Percentiles rank a stretch among this genome's conserved stretches.
Conservation (phyloP, 2,888 invertebrate genomes). For the Drosophila hamatofila region DNA sequence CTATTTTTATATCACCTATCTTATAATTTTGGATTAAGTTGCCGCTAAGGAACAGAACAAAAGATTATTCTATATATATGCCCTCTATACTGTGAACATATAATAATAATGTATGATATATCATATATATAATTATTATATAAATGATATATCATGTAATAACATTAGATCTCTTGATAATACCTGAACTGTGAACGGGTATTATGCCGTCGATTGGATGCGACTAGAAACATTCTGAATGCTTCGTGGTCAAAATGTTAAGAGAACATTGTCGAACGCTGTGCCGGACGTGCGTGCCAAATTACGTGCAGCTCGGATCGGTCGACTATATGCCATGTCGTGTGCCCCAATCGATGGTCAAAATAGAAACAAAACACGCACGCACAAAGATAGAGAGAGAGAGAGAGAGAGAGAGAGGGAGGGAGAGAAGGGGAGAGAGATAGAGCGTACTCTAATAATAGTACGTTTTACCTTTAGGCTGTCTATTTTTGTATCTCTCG, state of each 20-base stretch:
- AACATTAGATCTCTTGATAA: neutral
- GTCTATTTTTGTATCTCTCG: constrained; percentile 56
- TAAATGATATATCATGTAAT: too few species aligned
- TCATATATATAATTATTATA: too few species aligned
- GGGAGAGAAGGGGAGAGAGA: constrained; percentile 7
- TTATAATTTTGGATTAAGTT: too few species aligned
- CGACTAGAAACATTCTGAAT: neutral
- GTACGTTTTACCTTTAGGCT: constrained; percentile 67
- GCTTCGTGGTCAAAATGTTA: constrained; percentile 31
- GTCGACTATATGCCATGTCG: constrained; percentile 57
- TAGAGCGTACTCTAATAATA: constrained; percentile 50
- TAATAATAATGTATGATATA: too few species aligned
- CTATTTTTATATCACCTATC: too few species aligned
- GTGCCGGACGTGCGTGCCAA: constrained; percentile 64
- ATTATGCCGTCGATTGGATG: neutral
- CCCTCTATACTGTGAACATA: too few species aligned
- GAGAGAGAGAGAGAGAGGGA: neutral
- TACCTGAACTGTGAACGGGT: neutral
- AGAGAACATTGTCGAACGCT: constrained; percentile 57
- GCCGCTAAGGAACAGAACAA: too few species aligned
- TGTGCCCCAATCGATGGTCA: constrained; percentile 79
- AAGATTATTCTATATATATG: too few species aligned
- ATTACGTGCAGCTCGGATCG: constrained; percentile 20
- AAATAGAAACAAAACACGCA: constrained; percentile 12
- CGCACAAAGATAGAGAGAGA: neutral